These are phyloP conservation scores for Dendronephthya gigantea DNA, from an alignment of 64 coral and sea anemone genomes.

Conservation along the genomic window DNA sequence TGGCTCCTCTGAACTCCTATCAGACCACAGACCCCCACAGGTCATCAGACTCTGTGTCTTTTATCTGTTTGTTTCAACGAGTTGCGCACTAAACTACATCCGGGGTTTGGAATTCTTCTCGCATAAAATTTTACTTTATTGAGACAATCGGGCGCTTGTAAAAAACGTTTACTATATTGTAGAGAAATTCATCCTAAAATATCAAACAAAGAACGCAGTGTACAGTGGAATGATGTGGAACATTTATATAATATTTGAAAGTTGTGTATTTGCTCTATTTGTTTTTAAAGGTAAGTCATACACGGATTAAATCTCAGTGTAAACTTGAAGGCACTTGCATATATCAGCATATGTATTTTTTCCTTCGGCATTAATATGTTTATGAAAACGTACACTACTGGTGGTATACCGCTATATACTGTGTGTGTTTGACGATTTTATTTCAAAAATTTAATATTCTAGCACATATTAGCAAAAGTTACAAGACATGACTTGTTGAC, in stretches of 20 bases:
- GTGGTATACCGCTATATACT: background rate
- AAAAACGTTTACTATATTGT: background rate
- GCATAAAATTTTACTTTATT: background rate
- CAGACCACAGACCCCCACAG: too few species aligned
- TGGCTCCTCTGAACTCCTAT: too few species aligned
- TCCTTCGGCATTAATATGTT: background rate
- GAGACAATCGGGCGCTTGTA: background rate
- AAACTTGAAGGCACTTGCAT: background rate
- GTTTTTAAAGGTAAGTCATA: background rate
- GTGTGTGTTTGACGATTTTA: background rate
- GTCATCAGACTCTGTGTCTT: too few species aligned
- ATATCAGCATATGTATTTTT: too few species aligned
- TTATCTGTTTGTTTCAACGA: background rate
- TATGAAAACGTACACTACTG: background rate
- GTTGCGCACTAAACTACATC: background rate
- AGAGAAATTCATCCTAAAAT: background rate
- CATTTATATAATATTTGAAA: background rate
- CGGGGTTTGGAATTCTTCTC: background rate
- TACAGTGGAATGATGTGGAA: background rate
- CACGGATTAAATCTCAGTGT: background rate
- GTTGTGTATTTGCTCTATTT: background rate
- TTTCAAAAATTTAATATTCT: background rate
- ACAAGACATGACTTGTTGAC: background rate
- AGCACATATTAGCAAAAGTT: background rate
- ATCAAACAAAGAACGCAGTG: background rate